Base-by-base conservation (phyloP, 2,113 vertebrate genomes). In the Pleuronectes platessa region DNA sequence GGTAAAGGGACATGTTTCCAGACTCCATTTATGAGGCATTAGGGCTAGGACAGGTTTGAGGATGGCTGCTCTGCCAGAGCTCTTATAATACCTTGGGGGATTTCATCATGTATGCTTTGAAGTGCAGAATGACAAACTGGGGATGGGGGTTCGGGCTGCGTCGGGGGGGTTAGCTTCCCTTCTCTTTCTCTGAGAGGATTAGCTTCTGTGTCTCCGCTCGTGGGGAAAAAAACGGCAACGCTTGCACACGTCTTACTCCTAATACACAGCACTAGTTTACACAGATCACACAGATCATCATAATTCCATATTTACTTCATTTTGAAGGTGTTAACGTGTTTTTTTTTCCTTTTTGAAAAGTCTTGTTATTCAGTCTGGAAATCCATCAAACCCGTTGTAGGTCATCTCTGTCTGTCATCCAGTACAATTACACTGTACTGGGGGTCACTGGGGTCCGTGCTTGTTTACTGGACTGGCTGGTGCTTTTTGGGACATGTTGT, bases 101-200 rank as follows among this genome's bases (percentile, higher is more conserved):
- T 92, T 93, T 92, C 88, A 86, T 90, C 92, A 90, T 81, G 86
- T 89, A 88, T 78, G 88, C 92, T 94, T 94, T 94, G 91, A 93
- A 94, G 92, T 94, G 90, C 59, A 73, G 88, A 86, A 92, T 90
- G 89, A 90, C 90, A 90, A 88, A 89, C 86, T 88, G 90, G 86
- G 71, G 83, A 82, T 27, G 53, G 79, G 79, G 87, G 86, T 85
- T 88, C 86, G 75, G 76, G 88, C 87, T 74, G 87, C 89, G 84
- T 87, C 86, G 69, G 84, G 84, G 84, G 84, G 84, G 88, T 89
- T 86, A 76, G 83, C 73, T 74, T 89, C 78, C 82, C 82, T 71
- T 84, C 72, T 86, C 68, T 78, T 79, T 72, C 67, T 78, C 77
- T 75, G 71, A 89, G 82, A 82, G 90, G 91, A 92, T 91, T 91